Base-by-base conservation (phyloP, 1,140 invertebrate species). In the Drosophila tsacasi region DNA sequence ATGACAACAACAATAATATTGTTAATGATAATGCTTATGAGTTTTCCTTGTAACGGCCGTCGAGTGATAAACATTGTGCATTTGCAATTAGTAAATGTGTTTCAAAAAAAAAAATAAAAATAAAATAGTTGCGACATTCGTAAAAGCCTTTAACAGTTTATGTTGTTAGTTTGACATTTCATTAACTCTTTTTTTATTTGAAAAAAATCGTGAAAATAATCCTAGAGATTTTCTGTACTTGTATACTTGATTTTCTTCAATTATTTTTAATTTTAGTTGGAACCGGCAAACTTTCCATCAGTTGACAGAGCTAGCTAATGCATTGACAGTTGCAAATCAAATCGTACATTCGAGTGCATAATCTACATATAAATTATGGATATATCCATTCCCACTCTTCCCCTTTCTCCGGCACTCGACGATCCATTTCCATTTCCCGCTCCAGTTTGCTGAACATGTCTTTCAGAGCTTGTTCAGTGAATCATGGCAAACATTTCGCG, bases 1-100 rank as follows among this genome's bases (percentile, higher is more conserved):
- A 81, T 74, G 74, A 79, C 84, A 90, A 90, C 81, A 90, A 89
- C 84, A 90, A 90, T 90, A 89, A 89, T 90, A 90, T 89, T 89
- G 85, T 90, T 90, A 89, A 89, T 89, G 84, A 90, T 90, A 84
- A 90, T 89, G 84, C 84, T 85, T 85, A 90, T 90, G 84, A 90
- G 79, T 86, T 86, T 86, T 86, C 84, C 83, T 80, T 87, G 83
- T 87, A 83, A 83, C 79, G 21, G 61, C 76, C 61, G 69, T 62
- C 44, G 64, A 79, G 81, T 89, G 84, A 89, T 89, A 89, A 89
- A 81, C 85, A 64, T 73, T 76, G 78, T 79, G 78, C 77, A 84
- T 85, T 64, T 69, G 81, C 85, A 89, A 89, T 89, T 89, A 89
- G 85, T 89, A 76, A 71, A 89, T 90, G 74, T 81, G 74, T 81